These are phyloP conservation scores for Onchidella celtica DNA, from an alignment of 2,888 invertebrate genomes.

Conservation along the genomic window DNA sequence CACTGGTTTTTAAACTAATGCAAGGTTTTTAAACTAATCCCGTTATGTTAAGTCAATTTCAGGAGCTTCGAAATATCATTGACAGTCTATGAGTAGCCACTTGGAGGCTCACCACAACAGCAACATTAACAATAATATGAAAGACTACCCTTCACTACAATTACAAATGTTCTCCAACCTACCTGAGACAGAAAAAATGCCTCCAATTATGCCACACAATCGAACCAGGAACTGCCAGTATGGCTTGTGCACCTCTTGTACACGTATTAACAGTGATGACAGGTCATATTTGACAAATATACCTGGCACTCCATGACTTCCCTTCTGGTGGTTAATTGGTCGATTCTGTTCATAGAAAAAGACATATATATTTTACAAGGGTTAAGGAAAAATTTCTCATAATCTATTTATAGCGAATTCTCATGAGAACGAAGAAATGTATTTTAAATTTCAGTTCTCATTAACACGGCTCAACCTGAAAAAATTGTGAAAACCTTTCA, in stretches of 20 bases:
- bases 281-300: constrained; percentile 97
- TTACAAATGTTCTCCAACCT: constrained; percentile 14
- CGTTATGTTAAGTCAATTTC: too few species aligned
- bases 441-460: too few species aligned
- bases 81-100: too few species aligned
- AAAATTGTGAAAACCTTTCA: too few species aligned
- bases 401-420: too few species aligned
- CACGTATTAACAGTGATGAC: constrained; percentile 90
- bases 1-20: too few species aligned
- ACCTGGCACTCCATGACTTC: constrained; percentile 96
- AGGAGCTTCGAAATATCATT: too few species aligned
- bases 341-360: constrained; percentile 86
- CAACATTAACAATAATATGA: not conserved
- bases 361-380: too few species aligned
- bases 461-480: too few species aligned
- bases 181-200: constrained; percentile 91
- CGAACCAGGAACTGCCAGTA: constrained; percentile 88
- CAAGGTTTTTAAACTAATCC: too few species aligned
- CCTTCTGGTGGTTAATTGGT: constrained; percentile 86
- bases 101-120: constrained; percentile 14
- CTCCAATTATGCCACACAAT: constrained; percentile 94
- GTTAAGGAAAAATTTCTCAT: not conserved
- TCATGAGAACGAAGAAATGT: too few species aligned
- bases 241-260: constrained; percentile 76
- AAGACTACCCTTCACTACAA: not conserved